Evolutionary conservation across 1,140 invertebrate species (phyloP).

Genomic region (Tachypleus tridentatus): DNA sequence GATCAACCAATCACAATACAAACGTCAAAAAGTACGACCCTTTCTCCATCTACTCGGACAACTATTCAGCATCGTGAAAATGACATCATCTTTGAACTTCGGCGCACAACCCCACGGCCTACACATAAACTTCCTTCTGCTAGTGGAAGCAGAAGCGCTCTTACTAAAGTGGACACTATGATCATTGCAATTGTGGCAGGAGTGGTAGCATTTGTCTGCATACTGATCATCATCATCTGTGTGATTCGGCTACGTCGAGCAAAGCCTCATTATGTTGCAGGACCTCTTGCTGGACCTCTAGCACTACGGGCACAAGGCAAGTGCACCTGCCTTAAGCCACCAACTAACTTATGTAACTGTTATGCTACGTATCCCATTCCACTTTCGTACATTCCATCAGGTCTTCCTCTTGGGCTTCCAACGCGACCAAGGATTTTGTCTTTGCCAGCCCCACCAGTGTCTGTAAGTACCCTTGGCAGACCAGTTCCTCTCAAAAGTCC

Average conservation of each 20-base stretch:
- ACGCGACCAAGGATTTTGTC: conserved; percentile 22
- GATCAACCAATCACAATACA: too few species aligned
- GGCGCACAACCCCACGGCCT: neutral
- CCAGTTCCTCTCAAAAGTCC: conserved; percentile 26
- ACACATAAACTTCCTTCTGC: neutral
- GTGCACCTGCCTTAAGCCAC: conserved; percentile 34
- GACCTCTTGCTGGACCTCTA: conserved; percentile 44
- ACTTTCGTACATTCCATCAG: conserved; percentile 29
- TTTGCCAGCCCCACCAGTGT: conserved; percentile 14
- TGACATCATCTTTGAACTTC: conserved; percentile 17
- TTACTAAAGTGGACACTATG: conserved; percentile 73
- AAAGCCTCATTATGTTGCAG: conserved; percentile 41
- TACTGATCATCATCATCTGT: conserved; percentile 75
- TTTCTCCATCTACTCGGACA: too few species aligned
- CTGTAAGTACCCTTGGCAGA: conserved; percentile 28
- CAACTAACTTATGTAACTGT: conserved; percentile 25
- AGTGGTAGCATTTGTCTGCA: conserved; percentile 76
- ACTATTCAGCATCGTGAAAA: too few species aligned
- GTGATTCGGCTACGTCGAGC: conserved; percentile 48
- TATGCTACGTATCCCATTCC: conserved; percentile 23
- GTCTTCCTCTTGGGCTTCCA: conserved; percentile 4
- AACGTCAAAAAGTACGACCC: too few species aligned
- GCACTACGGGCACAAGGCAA: conserved; percentile 32
- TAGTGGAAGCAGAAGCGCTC: conserved; percentile 28
- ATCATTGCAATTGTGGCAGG: conserved; percentile 85